phyloP scores from a whole-genome alignment of 2,113 vertebrate genomes.

The Paramormyrops kingsleyae region DNA sequence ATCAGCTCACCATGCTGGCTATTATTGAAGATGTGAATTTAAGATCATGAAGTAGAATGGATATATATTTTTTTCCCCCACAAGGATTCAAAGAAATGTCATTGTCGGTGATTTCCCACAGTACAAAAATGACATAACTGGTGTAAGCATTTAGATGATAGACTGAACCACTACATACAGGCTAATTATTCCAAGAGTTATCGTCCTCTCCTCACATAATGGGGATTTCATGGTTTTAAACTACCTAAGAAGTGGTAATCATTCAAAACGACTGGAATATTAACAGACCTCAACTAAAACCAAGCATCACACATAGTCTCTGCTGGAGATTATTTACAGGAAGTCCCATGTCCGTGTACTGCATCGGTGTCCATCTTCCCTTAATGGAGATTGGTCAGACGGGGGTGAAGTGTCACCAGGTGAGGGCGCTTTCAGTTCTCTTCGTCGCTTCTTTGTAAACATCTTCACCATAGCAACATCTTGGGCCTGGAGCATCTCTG shows the following conservation, averaged over 20 bases:
- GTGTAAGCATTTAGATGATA: neutral
- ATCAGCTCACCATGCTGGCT: neutral
- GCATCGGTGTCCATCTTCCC: neutral
- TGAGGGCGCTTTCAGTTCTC: constrained; percentile 32
- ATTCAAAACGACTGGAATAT: constrained; percentile 10
- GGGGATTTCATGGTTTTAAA: neutral
- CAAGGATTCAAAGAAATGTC: neutral
- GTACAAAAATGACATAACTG: neutral
- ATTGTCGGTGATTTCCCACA: neutral
- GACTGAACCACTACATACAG: neutral
- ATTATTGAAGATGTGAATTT: neutral
- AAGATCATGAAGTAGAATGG: neutral
- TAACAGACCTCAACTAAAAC: constrained; percentile 21
- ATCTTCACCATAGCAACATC: constrained; percentile 73
- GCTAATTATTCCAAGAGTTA: neutral
- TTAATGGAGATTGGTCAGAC: constrained; percentile 28
- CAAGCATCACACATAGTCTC: constrained; percentile 15
- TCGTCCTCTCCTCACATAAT: neutral
- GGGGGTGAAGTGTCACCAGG: constrained; percentile 30
- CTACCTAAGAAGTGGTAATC: constrained; percentile 4
- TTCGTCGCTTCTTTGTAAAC: constrained; percentile 66
- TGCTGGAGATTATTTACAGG: constrained; percentile 37
- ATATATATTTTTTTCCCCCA: neutral
- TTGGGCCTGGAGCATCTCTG: constrained; percentile 66
- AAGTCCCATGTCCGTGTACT: neutral